A percentile compares a stretch with the other conserved stretches of the same genome.
Conservation (phyloP, 2,797 vertebrate genomes). For the Pseudochirops cupreus region DNA sequence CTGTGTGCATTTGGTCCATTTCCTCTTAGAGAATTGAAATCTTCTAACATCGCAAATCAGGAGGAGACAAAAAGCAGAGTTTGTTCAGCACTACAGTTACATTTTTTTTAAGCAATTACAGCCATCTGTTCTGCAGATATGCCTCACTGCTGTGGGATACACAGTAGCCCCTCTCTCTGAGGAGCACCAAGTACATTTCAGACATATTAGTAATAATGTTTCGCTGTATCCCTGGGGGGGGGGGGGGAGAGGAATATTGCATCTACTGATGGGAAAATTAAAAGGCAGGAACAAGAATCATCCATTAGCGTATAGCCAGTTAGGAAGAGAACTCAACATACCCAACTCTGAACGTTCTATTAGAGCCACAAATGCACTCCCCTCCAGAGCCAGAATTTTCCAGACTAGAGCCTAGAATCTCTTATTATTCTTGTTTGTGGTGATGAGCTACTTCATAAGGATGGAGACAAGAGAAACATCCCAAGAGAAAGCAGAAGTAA, state of each 20-base stretch:
- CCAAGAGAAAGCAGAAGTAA: constrained; percentile 19
- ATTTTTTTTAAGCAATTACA: neutral
- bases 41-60: neutral
- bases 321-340: constrained; percentile 6
- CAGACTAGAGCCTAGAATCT: constrained; percentile 1
- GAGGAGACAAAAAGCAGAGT: neutral
- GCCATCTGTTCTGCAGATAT: neutral
- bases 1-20: neutral
- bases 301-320: neutral
- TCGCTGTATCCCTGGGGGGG: neutral
- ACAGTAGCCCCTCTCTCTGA: neutral
- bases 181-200: constrained; percentile 16
- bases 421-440: constrained; percentile 50
- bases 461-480: constrained; percentile 33
- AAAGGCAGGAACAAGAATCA: neutral
- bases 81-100: neutral
- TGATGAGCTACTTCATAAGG: constrained; percentile 37
- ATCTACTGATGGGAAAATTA: constrained; percentile 24
- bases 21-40: constrained; percentile 4
- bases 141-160: neutral
- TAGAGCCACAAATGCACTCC: constrained; percentile 33
- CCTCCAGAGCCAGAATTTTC: neutral
- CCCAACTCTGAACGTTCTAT: neutral
- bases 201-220: neutral
- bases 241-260: neutral